Conservation (phyloP, 2,888 invertebrate species). For the Nemotelus nigrinus region DNA sequence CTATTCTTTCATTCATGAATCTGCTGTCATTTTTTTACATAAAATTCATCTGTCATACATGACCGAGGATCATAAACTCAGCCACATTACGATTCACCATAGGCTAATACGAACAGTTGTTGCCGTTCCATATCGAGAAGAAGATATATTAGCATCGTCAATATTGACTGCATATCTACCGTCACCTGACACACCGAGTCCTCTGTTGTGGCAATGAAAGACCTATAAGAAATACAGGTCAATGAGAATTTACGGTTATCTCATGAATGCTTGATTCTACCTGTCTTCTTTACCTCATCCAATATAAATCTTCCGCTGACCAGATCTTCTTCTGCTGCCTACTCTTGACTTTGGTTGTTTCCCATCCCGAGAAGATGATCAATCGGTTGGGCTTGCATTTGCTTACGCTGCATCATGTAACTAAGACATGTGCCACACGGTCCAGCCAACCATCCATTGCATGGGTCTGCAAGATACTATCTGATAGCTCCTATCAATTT, state of each 20-base stretch:
- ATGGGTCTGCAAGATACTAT: background rate
- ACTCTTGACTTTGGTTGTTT: background rate
- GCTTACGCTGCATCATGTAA: background rate
- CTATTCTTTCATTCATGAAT: too few species aligned
- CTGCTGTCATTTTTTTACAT: too few species aligned
- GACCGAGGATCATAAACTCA: too few species aligned
- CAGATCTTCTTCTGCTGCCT: slow-evolving; percentile 1
- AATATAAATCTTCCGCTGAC: background rate
- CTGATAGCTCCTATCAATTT: slow-evolving; percentile 29
- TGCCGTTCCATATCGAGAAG: background rate
- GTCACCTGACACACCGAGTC: background rate
- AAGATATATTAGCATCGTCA: background rate
- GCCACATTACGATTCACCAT: background rate
- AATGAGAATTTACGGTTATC: slow-evolving; percentile 51
- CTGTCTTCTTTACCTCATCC: background rate
- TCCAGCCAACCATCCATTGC: background rate
- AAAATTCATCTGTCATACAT: too few species aligned
- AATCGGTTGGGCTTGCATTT: slow-evolving; percentile 12
- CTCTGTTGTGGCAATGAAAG: background rate
- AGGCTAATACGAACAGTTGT: background rate
- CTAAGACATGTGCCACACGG: background rate
- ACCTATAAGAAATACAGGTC: slow-evolving; percentile 47
- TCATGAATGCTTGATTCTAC: slow-evolving; percentile 8
- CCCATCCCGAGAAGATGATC: slow-evolving; percentile 6
- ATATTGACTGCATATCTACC: background rate